A percentile compares a stretch with the other conserved stretches of the same genome.
Evolutionary conservation across 2,888 invertebrate species (phyloP).

Genomic region (Tachystola acroxantha): DNA sequence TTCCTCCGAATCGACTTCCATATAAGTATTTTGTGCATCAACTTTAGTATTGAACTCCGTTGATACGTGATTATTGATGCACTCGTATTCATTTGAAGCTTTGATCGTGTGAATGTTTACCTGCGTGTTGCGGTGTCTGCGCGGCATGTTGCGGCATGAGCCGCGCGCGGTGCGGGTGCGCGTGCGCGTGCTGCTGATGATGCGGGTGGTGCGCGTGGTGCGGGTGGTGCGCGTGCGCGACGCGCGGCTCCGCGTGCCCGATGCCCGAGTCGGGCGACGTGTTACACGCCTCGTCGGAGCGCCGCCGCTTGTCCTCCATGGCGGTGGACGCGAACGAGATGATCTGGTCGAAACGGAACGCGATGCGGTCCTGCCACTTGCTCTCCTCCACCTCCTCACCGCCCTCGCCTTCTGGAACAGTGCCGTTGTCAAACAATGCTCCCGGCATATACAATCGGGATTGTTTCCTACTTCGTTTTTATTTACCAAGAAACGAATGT

Average conservation of each 20-base stretch:
- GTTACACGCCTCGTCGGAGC: slow-evolving; percentile 90
- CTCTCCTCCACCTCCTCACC: slow-evolving; percentile 87
- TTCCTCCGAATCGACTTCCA: too few relatives aligned
- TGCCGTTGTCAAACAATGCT: slow-evolving; percentile 1
- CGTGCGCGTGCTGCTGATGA: neutral
- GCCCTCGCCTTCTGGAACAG: slow-evolving; percentile 74
- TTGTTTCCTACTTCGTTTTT: too few relatives aligned
- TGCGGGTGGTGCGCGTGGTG: slow-evolving; percentile 31
- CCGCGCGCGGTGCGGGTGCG: too few relatives aligned
- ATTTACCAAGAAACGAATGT: too few relatives aligned
- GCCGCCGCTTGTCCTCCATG: slow-evolving; percentile 89
- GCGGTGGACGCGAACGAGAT: slow-evolving; percentile 96
- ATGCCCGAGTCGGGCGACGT: slow-evolving; percentile 91
- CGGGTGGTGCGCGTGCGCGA: slow-evolving; percentile 18
- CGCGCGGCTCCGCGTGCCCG: slow-evolving; percentile 81
- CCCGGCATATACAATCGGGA: too few relatives aligned
- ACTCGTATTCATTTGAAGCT: too few relatives aligned
- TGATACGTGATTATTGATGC: too few relatives aligned
- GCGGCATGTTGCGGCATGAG: too few relatives aligned
- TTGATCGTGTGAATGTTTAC: too few relatives aligned
- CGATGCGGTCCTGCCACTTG: slow-evolving; percentile 95
- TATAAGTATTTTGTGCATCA: too few relatives aligned
- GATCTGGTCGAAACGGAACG: slow-evolving; percentile 94
- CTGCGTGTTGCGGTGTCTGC: too few relatives aligned
- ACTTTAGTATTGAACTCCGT: too few relatives aligned